Conservation (phyloP, 2,888 invertebrate species). For the Ennomos fuscantarius region DNA sequence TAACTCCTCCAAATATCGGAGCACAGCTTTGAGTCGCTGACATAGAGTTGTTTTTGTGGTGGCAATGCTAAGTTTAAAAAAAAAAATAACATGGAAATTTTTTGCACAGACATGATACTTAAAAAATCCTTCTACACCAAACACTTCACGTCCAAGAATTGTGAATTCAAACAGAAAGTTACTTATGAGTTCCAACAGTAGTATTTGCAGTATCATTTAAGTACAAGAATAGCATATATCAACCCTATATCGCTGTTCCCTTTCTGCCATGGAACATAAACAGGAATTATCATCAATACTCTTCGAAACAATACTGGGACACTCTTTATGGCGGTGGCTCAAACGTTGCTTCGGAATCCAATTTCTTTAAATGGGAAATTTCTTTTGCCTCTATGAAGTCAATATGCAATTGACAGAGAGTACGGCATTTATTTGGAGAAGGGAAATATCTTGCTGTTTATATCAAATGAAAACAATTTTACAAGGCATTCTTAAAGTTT, state of each 20-base stretch:
- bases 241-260: slow-evolving; percentile 52
- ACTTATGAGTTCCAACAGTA: slow-evolving; percentile 44
- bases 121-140: no score
- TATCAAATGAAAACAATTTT: slow-evolving; percentile 10
- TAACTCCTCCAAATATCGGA: no score
- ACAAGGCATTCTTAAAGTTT: not conserved
- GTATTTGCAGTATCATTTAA: slow-evolving; percentile 45
- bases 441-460: slow-evolving; percentile 3
- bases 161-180: no score
- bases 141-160: no score
- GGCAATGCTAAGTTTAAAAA: no score
- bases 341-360: slow-evolving; percentile 57
- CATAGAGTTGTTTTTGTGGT: no score
- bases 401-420: slow-evolving; percentile 32
- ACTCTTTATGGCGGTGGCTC: slow-evolving; percentile 60
- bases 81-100: no score
- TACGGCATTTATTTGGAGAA: slow-evolving; percentile 28
- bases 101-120: no score
- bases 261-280: slow-evolving; percentile 62
- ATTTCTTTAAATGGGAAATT: slow-evolving; percentile 57
- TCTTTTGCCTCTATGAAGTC: slow-evolving; percentile 32
- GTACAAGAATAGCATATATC: slow-evolving; percentile 51
- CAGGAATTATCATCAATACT: slow-evolving; percentile 71
- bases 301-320: slow-evolving; percentile 61
- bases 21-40: no score